Conservation (phyloP, 2,797 vertebrate genomes). For the Megaceryle alcyon region DNA sequence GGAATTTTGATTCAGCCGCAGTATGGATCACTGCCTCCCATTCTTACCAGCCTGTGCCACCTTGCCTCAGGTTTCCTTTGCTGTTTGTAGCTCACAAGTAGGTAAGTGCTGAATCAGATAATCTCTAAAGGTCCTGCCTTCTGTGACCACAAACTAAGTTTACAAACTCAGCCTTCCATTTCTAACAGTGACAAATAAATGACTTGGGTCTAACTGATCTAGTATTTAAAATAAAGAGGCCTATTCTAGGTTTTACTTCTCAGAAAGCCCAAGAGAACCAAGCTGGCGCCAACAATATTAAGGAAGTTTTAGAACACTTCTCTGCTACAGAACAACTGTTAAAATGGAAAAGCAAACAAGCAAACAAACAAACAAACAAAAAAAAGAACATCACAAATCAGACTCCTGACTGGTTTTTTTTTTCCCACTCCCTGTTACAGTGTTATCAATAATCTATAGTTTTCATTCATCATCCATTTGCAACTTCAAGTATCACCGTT, state of each 20-base stretch:
- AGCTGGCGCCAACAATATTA: background rate
- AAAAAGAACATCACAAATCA: conserved; percentile 15
- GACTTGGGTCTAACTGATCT: background rate
- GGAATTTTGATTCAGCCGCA: background rate
- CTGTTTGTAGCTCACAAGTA: background rate
- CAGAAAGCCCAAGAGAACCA: accelerated
- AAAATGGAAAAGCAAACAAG: background rate
- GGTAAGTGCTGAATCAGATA: background rate
- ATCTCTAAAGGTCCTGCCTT: background rate
- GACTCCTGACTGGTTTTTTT: conserved; percentile 11
- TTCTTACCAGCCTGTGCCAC: background rate
- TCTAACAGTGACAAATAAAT: background rate
- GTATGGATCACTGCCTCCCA: background rate
- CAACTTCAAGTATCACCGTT: conserved; percentile 29
- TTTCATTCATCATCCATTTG: conserved; percentile 25
- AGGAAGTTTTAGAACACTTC: background rate
- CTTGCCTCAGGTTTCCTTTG: background rate
- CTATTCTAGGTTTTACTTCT: background rate
- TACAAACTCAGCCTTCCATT: background rate
- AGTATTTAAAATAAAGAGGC: background rate
- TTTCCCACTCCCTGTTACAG: conserved; percentile 39
- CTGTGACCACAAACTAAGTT: background rate
- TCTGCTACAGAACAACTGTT: background rate
- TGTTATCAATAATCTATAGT: conserved; percentile 28
- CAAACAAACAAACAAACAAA: background rate